Conservation (phyloP, 2,888 invertebrate genomes). For the Belgica antarctica region DNA sequence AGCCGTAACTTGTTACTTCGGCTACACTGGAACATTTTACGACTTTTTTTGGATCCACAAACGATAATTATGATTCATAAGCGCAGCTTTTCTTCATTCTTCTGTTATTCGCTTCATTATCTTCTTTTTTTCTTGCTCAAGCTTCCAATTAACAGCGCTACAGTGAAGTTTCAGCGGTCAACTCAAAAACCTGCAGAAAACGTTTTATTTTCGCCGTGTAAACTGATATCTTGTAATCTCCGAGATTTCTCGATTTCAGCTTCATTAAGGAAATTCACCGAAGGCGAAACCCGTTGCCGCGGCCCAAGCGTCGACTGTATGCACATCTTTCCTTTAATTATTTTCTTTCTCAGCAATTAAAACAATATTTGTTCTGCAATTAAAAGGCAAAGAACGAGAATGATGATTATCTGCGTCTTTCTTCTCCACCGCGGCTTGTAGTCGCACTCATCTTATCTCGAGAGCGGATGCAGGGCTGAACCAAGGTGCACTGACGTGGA, state of each 20-base stretch:
- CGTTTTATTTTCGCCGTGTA: constrained; percentile 4
- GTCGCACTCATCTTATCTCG: background rate
- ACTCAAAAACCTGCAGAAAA: background rate
- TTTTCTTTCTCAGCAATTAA: constrained; percentile 21
- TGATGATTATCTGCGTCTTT: constrained; percentile 3
- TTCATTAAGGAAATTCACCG: background rate
- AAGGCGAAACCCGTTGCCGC: too few species aligned
- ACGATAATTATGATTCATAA: constrained; percentile 23
- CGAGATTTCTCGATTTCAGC: background rate
- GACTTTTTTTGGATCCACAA: background rate
- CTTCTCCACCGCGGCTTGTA: background rate
- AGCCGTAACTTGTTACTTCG: constrained; percentile 6
- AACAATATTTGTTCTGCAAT: constrained; percentile 29
- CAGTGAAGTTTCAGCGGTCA: background rate
- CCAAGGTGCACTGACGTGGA: too few species aligned
- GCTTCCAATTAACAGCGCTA: constrained; percentile 13
- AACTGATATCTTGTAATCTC: background rate
- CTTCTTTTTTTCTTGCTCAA: background rate
- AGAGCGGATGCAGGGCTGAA: too few species aligned
- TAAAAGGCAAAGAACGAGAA: constrained; percentile 16
- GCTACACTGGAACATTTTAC: background rate
- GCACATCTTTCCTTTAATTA: background rate
- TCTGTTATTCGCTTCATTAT: constrained; percentile 23
- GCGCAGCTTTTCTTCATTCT: constrained; percentile 15
- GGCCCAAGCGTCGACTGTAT: constrained; percentile 1